Evolutionary conservation across 2,888 invertebrate species (phyloP).

Genomic region (Thecocarcelia acutangulata): DNA sequence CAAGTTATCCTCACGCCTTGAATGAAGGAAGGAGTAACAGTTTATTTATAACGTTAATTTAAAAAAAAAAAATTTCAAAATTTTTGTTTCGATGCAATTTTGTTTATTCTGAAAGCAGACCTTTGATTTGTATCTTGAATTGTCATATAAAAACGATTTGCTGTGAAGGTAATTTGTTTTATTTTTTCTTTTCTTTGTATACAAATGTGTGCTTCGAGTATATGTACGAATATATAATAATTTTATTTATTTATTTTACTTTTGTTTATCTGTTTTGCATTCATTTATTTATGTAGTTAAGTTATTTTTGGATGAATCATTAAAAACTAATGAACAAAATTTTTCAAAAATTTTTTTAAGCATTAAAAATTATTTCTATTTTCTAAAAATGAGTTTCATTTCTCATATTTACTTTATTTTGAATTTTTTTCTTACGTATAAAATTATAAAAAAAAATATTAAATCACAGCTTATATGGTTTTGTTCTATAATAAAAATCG

Average conservation of each 20-base stretch:
- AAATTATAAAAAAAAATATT: slow-evolving; percentile 29
- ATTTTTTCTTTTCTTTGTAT: slow-evolving; percentile 6
- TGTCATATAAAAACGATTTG: background rate
- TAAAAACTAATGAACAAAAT: slow-evolving; percentile 2
- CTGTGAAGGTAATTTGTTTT: slow-evolving; percentile 38
- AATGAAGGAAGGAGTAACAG: no score
- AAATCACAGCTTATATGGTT: slow-evolving; percentile 49
- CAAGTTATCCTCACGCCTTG: no score
- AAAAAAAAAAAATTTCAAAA: no score
- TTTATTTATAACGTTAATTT: no score
- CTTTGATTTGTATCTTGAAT: slow-evolving; percentile 11
- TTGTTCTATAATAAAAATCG: slow-evolving; percentile 53
- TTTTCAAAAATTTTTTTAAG: background rate
- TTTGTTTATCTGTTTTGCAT: background rate
- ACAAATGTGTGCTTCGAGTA: slow-evolving; percentile 13
- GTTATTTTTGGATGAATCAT: slow-evolving; percentile 42
- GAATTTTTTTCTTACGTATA: background rate
- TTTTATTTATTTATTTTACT: slow-evolving; percentile 18
- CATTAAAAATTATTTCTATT: slow-evolving; percentile 17
- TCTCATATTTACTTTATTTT: slow-evolving; percentile 2
- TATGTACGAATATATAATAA: slow-evolving; percentile 31
- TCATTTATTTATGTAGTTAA: slow-evolving; percentile 23
- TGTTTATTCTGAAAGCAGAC: slow-evolving; percentile 1
- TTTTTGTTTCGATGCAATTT: no score
- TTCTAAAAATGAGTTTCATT: no score